Percentiles rank a stretch among this genome's conserved stretches.
These are phyloP conservation scores for Drosophila anceps DNA, from an alignment of 2,888 invertebrate genomes.

Conservation along the genomic window DNA sequence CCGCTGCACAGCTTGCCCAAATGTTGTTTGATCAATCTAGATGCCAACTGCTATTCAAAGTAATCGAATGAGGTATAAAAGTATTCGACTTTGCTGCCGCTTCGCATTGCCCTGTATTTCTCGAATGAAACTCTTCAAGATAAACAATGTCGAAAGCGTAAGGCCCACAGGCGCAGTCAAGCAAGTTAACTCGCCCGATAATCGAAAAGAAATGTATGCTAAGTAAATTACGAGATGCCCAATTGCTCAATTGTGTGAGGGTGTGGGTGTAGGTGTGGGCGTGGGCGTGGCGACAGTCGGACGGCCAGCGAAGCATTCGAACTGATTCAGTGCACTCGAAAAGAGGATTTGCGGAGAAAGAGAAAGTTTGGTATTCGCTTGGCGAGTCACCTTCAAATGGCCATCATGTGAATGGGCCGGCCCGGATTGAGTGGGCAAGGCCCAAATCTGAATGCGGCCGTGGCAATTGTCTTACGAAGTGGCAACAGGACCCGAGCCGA, in stretches of 20 bases:
- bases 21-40: neutral
- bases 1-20: neutral
- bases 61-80: neutral
- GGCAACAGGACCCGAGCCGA: conserved; percentile 57
- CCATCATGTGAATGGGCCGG: conserved; percentile 14
- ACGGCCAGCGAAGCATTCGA: conserved; percentile 25
- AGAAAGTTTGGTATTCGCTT: conserved; percentile 19
- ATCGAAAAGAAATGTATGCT: conserved; percentile 27
- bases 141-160: neutral
- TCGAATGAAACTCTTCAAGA: neutral
- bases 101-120: neutral
- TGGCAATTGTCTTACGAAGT: conserved; percentile 75
- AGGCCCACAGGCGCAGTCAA: neutral
- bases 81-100: neutral
- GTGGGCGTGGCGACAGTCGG: neutral
- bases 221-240: conserved; percentile 45
- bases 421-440: too few species aligned
- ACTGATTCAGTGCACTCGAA: conserved; percentile 43
- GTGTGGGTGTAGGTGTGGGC: too few species aligned
- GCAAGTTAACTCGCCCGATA: conserved; percentile 15
- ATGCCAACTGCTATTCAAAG: neutral
- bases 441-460: conserved; percentile 41
- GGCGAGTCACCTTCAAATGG: conserved; percentile 43
- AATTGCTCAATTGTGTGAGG: conserved; percentile 52
- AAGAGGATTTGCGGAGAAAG: conserved; percentile 20